A percentile compares a stretch with the other conserved stretches of the same genome.
phyloP scores from a whole-genome alignment of 2,797 vertebrate genomes.

The Valencia hispanica region DNA sequence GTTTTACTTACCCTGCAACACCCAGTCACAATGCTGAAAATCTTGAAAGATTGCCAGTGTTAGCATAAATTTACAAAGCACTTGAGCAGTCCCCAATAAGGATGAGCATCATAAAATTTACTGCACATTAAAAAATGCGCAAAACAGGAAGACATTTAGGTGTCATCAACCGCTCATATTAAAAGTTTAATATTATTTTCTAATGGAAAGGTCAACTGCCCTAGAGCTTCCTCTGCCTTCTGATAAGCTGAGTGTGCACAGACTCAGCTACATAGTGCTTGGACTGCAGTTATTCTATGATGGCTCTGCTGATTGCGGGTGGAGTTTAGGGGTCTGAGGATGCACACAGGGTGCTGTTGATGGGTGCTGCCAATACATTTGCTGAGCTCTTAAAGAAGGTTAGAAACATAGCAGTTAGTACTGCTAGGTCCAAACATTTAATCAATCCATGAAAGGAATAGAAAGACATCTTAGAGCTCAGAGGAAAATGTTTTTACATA shows the following conservation, averaged over 20 bases:
- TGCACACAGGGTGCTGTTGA: constrained; percentile 25
- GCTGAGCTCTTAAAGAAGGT: constrained; percentile 48
- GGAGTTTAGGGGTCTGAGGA: constrained; percentile 34
- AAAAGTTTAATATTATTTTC: not conserved
- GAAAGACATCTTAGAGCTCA: constrained; percentile 13
- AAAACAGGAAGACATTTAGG: not conserved
- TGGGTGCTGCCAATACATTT: constrained; percentile 36
- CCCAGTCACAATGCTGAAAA: too few species aligned
- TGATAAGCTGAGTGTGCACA: constrained; percentile 27
- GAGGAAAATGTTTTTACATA: not conserved
- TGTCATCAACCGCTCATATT: constrained; percentile 10
- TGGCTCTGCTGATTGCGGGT: constrained; percentile 31
- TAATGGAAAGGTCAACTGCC: not conserved
- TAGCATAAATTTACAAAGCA: not conserved
- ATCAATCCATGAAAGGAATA: constrained; percentile 33
- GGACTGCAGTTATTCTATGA: constrained; percentile 16
- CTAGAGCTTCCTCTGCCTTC: not conserved
- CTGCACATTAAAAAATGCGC: constrained; percentile 6
- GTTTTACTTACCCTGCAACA: not conserved
- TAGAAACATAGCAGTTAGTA: constrained; percentile 14
- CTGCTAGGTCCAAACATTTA: constrained; percentile 22
- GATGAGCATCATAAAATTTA: not conserved
- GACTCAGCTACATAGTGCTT: constrained; percentile 34
- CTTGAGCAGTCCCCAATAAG: not conserved
- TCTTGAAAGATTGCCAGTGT: not conserved